A percentile compares a stretch with the other conserved stretches of the same genome.
Conservation (phyloP, 2,797 vertebrate species). For the Sebastes oblongus region DNA sequence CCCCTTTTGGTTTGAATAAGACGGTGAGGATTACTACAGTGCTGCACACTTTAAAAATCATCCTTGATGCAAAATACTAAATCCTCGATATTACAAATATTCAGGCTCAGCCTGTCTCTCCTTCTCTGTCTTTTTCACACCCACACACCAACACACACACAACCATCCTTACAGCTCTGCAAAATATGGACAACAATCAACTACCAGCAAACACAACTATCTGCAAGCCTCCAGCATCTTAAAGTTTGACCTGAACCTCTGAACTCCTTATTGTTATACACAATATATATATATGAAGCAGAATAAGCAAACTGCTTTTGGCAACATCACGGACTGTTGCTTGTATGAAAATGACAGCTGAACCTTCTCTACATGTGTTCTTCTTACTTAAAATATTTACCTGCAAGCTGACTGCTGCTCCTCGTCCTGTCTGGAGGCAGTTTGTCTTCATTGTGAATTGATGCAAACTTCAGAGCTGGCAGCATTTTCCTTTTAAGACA, state of each 20-base stretch:
- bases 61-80: constrained; percentile 23
- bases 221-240: constrained; percentile 22
- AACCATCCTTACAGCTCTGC: constrained; percentile 8
- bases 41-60: constrained; percentile 17
- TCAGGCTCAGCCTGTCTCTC: not conserved
- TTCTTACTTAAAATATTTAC: constrained; percentile 49
- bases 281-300: not conserved
- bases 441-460: constrained; percentile 29
- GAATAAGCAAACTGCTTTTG: not conserved
- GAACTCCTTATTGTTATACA: not conserved
- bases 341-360: not conserved
- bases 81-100: constrained; percentile 19
- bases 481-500: constrained; percentile 59
- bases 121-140: not conserved
- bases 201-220: constrained; percentile 20
- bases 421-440: constrained; percentile 33
- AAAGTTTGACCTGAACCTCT: constrained; percentile 15
- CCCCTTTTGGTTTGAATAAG: constrained; percentile 14
- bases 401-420: constrained; percentile 40
- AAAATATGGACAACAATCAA: constrained; percentile 29
- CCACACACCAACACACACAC: constrained; percentile 1
- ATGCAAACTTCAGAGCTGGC: constrained; percentile 22
- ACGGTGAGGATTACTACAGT: not conserved
- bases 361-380: not conserved
- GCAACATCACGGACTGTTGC: not conserved